These are phyloP conservation scores for Theodoxus fluviatilis DNA, from an alignment of 2,888 invertebrate genomes.

Conservation along the genomic window DNA sequence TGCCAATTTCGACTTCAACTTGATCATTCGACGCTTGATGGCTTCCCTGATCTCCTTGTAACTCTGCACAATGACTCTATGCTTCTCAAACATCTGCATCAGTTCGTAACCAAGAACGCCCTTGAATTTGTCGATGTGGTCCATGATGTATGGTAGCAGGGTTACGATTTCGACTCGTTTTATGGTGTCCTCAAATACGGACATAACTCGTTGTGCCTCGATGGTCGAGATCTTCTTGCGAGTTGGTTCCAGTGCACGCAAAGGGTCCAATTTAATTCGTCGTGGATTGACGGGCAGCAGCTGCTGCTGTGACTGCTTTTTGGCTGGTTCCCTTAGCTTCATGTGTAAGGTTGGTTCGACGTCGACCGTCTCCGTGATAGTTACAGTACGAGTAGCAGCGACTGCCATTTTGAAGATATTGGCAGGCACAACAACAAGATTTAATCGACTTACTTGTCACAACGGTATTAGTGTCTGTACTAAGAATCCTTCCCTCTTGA, in stretches of 20 bases:
- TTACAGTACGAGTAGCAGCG: slow-evolving; percentile 25
- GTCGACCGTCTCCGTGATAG: slow-evolving; percentile 29
- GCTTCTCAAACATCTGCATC: slow-evolving; percentile 52
- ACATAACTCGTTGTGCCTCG: slow-evolving; percentile 64
- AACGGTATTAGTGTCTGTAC: background rate
- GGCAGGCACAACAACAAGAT: too few species aligned
- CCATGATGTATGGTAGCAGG: slow-evolving; percentile 55
- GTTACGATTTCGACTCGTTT: slow-evolving; percentile 55
- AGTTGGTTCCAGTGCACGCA: slow-evolving; percentile 62
- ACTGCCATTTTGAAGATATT: slow-evolving; percentile 20
- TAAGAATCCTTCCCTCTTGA: background rate
- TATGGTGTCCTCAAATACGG: slow-evolving; percentile 62
- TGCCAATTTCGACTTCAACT: too few species aligned
- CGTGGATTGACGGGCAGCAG: slow-evolving; percentile 12
- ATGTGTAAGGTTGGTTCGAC: slow-evolving; percentile 51
- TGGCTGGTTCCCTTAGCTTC: slow-evolving; percentile 38
- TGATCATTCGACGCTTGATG: too few species aligned
- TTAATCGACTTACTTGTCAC: background rate
- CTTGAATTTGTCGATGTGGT: slow-evolving; percentile 56
- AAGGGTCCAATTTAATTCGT: slow-evolving; percentile 54
- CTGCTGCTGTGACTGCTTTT: slow-evolving; percentile 6
- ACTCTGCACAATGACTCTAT: slow-evolving; percentile 50
- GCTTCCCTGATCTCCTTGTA: slow-evolving; percentile 54
- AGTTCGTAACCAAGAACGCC: slow-evolving; percentile 57
- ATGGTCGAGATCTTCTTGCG: slow-evolving; percentile 63